Base-by-base conservation (phyloP, 1,140 invertebrate species). In the Nephila pilipes region DNA sequence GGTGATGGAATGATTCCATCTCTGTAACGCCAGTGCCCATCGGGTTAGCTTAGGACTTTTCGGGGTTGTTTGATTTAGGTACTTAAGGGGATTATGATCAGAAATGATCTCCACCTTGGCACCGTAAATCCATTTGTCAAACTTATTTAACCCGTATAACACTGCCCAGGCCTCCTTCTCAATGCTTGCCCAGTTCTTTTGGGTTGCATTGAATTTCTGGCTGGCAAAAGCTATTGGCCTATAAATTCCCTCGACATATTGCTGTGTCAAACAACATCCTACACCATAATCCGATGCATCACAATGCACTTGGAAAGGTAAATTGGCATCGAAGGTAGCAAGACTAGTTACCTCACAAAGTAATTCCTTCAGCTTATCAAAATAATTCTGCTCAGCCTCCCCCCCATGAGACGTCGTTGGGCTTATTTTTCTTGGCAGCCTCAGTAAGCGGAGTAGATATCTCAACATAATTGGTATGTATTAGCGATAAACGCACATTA, bases 301-400 rank as follows among this genome's bases (percentile, higher is more conserved):
- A 38, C 38, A 38, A 38, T 38, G 38, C n/a, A 85, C 38, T 2
- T 25, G 22, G 55, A 20, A 85, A 25, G 81, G 81, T 1, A 20
- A 55, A 22, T 22, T 63, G 29, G 1, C 18, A 25, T 60, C 38
- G 1, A 63, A 32, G 22, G 63, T 55, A n/a, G 38, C 29, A 25
- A 88, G 63, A 32, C 29, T 14, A 69, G 87, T 46, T 14, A 88
- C 87, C 63, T 69, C n/a, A 54, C 60, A 54, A 12, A 88, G 38
- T 25, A 25, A 69, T 2, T 38, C 36, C n/a, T 88, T 69, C 0
- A 60, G 58, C 58, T 60, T 60, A 22, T 18, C 18, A 60, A 5
- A 22, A 18, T 1, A 20, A 18, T 22, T 60, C 58, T 1, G 14
- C 18, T 60, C 22, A 16, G 57, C 57, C 58, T 22, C 22, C 38